These are phyloP conservation scores for Toxostoma redivivum DNA, from an alignment of 2,113 vertebrate genomes.

Conservation along the genomic window DNA sequence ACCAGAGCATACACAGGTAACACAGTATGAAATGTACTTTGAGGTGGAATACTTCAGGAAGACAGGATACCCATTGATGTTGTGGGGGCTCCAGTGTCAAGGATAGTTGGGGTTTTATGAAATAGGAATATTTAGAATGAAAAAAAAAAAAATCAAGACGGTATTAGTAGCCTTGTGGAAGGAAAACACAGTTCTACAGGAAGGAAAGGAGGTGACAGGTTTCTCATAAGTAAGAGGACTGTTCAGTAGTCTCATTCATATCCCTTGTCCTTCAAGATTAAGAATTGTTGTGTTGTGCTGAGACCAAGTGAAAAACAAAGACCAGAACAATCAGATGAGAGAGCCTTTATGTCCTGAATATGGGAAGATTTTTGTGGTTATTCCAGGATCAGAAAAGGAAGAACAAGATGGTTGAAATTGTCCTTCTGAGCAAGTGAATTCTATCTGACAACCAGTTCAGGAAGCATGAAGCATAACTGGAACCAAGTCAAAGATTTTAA, in stretches of 20 bases:
- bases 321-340: background rate
- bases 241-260: background rate
- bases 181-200: background rate
- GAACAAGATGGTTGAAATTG: background rate
- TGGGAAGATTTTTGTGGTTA: background rate
- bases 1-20: background rate
- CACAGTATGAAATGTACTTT: background rate
- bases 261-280: background rate
- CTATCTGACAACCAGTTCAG: background rate
- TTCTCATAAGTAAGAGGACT: background rate
- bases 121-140: background rate
- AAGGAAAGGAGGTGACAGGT: background rate
- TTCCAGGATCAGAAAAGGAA: background rate
- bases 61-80: fast-evolving
- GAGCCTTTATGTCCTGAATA: background rate
- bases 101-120: background rate
- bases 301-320: background rate
- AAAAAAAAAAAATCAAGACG: background rate
- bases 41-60: background rate
- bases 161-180: background rate
- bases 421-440: background rate
- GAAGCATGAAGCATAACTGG: background rate
- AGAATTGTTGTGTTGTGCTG: background rate
- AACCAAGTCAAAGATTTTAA: background rate
- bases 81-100: background rate